Evolutionary conservation across 2,888 invertebrate species (phyloP), one percentile per base, ranked within the genome.

Genomic region (Heliconius erato): DNA sequence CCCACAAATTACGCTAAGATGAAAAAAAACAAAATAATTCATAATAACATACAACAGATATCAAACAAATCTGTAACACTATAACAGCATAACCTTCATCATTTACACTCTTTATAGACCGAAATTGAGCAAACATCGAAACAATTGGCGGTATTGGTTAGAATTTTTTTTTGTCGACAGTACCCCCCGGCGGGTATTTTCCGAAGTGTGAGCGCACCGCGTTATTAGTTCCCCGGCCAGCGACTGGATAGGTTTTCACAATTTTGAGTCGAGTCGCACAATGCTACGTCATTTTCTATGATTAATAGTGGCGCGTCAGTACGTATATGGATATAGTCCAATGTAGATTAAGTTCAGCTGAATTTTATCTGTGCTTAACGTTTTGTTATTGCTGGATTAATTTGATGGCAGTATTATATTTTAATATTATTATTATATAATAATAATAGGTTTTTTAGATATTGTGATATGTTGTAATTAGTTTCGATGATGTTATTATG

Each of bases 221-320:
- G 94, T 94, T 95, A 95, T 95, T 94, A 95, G 95, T 94, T 91
- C 93, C 90, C 87, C 89, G 85, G 87, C 86, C 87, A 90, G 89
- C 91, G 89, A 87, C 90, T 90, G 93, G 92, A 92, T 94, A 95
- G 95, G 95, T 95, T 95, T 95, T 95, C 95, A 95, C 95, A 95
- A 94, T 95, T 95, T 95, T 95, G 94, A 94, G 91, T 91, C 87
- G 89, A 90, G 90, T 91, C 91, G 90, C 91, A 93, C 95, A 94
- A 94, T 94, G 92, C 89, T 88, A 88, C 90, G 94, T 94, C 94
- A 95, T 95, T 95, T 94, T 93, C 94, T 94, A 95, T 95, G 95
- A 95, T 95, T 95, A 95, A 95, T 95, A 92, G 94, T 87, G 90
- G 88, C 91, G 91, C 90, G 90, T 90, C 89, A 88, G 87, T 85